phyloP scores from a whole-genome alignment of 1,140 invertebrate genomes.

The Thaumatotibia leucotreta region DNA sequence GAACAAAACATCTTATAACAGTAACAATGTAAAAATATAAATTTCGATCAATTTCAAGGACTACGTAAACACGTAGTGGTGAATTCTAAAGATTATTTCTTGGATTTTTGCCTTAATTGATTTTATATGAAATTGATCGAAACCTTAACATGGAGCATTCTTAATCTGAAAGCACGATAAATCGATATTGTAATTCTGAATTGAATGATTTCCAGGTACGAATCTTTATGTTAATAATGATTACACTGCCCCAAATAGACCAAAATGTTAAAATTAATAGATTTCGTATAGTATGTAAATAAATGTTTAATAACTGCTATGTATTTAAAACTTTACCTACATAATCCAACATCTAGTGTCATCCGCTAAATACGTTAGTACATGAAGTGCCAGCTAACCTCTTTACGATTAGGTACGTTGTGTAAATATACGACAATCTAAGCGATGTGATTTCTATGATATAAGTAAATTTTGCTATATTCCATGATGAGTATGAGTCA shows the following conservation, averaged over 20 bases:
- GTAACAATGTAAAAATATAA: constrained; percentile 15
- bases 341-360: constrained; percentile 33
- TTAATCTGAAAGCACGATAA: constrained; percentile 22
- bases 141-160: constrained; percentile 45
- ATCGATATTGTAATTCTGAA: neutral
- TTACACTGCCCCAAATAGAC: neutral
- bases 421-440: constrained; percentile 50
- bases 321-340: neutral
- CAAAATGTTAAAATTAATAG: neutral
- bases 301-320: neutral
- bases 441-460: constrained; percentile 31
- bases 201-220: neutral
- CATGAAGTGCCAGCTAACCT: constrained; percentile 54
- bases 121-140: constrained; percentile 16
- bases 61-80: no score
- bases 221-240: neutral
- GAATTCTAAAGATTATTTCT: neutral
- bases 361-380: constrained; percentile 39
- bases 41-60: constrained; percentile 26
- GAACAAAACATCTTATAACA: constrained; percentile 30
- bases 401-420: constrained; percentile 46
- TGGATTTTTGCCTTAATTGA: neutral
- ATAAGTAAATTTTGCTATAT: neutral
- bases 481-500: neutral
- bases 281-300: neutral